phyloP scores from a whole-genome alignment of 2,113 vertebrate genomes.

The Salvator merianae region DNA sequence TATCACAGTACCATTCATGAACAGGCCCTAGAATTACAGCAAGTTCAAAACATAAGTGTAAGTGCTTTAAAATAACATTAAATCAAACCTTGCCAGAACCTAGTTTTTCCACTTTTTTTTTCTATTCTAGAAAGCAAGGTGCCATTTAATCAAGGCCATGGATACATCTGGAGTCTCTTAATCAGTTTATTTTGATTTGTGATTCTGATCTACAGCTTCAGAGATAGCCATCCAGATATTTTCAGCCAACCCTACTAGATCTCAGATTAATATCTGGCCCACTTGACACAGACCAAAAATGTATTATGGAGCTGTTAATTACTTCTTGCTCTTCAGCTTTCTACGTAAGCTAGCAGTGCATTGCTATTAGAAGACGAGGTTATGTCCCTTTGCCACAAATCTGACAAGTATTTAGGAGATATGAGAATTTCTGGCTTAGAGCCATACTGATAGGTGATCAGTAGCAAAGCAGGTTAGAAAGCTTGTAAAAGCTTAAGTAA shows the following conservation, averaged over 20 bases:
- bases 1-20: background rate
- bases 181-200: background rate
- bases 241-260: background rate
- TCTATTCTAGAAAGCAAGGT: background rate
- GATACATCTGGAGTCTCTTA: background rate
- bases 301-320: conserved; percentile 6
- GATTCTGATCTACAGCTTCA: background rate
- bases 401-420: background rate
- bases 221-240: background rate
- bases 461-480: conserved; percentile 49
- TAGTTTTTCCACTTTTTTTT: background rate
- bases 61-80: background rate
- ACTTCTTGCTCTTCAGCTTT: background rate
- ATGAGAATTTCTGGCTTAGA: conserved; percentile 36
- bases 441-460: conserved; percentile 38
- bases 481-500: conserved; percentile 35
- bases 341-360: background rate
- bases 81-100: background rate
- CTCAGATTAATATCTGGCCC: background rate
- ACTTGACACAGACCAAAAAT: background rate
- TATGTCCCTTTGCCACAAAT: background rate
- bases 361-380: background rate
- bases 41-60: background rate
- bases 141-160: background rate
- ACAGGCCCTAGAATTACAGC: too few relatives aligned